These are phyloP conservation scores for Leptinotarsa peninsularis DNA, from an alignment of 2,888 invertebrate genomes.

Conservation along the genomic window DNA sequence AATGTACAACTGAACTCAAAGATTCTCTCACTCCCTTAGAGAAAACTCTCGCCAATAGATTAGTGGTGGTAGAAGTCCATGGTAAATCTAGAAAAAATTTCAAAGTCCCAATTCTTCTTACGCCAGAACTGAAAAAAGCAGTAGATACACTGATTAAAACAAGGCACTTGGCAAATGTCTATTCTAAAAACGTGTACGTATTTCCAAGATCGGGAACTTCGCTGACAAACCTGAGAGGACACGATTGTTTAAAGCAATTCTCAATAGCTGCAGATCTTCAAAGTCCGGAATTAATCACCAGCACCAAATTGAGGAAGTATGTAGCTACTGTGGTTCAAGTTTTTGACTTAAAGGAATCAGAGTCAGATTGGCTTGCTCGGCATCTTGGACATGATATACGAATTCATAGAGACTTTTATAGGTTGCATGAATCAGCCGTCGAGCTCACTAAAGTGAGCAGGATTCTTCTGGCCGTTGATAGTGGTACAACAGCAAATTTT, in stretches of 20 bases:
- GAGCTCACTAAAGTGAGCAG: conserved; percentile 52
- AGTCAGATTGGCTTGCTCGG: conserved; percentile 51
- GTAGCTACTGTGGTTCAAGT: conserved; percentile 52
- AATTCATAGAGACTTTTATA: conserved; percentile 51
- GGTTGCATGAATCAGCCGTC: conserved; percentile 49
- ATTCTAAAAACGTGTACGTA: not conserved
- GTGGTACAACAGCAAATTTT: no score
- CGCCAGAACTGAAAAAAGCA: conserved; percentile 32
- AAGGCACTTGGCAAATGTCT: not conserved
- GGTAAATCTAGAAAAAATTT: conserved; percentile 34
- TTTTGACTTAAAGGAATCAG: conserved; percentile 50
- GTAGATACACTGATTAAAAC: not conserved
- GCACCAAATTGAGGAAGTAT: conserved; percentile 51
- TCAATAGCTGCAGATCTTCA: not conserved
- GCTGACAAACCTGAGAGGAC: not conserved
- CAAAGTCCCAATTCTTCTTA: conserved; percentile 42
- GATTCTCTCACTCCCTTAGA: conserved; percentile 36
- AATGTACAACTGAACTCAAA: conserved; percentile 38
- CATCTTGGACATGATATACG: conserved; percentile 51
- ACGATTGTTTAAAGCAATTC: not conserved
- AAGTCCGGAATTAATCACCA: conserved; percentile 40
- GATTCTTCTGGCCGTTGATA: conserved; percentile 48
- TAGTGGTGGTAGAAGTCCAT: conserved; percentile 35
- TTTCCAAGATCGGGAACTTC: not conserved
- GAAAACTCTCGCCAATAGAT: conserved; percentile 34